phyloP scores from a whole-genome alignment of 1,140 invertebrate species.

The Apis dorsata region DNA sequence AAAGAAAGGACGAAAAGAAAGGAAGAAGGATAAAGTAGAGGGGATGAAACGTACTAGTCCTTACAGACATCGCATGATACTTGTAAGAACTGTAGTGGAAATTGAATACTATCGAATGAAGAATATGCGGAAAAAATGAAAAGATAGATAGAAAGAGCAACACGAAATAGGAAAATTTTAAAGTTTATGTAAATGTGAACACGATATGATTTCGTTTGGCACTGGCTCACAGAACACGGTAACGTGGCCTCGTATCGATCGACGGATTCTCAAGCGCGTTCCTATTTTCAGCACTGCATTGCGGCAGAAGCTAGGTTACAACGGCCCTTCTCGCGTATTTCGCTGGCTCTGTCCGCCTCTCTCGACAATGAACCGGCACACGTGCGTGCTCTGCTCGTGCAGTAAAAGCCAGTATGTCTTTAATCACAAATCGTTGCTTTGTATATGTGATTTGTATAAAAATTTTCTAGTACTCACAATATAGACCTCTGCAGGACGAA shows the following conservation, averaged over 20 bases:
- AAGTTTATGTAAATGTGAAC: neutral
- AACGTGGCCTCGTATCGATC: constrained; percentile 67
- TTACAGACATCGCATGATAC: neutral
- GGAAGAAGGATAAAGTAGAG: neutral
- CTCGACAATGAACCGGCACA: neutral
- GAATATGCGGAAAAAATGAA: too few relatives aligned
- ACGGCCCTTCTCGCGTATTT: constrained; percentile 31
- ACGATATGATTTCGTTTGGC: constrained; percentile 32
- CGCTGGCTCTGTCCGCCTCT: neutral
- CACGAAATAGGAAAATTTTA: neutral
- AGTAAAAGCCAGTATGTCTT: neutral
- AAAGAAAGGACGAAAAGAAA: neutral
- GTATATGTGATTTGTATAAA: neutral
- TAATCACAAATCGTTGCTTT: neutral
- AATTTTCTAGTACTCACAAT: constrained; percentile 73
- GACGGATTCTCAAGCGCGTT: constrained; percentile 39
- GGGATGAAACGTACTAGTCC: neutral
- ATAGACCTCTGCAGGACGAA: constrained; percentile 76
- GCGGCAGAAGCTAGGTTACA: constrained; percentile 67
- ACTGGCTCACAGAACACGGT: constrained; percentile 20
- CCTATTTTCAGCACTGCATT: constrained; percentile 72
- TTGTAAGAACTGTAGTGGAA: neutral
- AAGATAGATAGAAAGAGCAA: neutral
- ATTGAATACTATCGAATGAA: neutral
- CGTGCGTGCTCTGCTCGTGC: neutral